Conservation (phyloP, 2,888 invertebrate species). For the Podotricha telesiphe region DNA sequence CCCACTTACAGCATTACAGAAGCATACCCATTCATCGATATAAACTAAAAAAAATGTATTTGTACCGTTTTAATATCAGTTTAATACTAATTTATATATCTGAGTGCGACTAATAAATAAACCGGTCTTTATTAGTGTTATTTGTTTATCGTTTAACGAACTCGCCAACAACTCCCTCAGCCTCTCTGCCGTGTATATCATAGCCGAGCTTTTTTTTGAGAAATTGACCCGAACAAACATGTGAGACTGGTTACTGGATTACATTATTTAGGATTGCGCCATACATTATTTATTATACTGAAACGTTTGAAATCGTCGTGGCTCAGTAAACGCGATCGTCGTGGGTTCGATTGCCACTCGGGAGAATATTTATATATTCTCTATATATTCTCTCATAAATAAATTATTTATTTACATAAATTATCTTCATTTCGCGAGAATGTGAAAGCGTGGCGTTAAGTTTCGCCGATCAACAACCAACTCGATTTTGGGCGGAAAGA, state of each 20-base stretch:
- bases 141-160: constrained; percentile 34
- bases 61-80: not conserved
- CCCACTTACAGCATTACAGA: too few relatives aligned
- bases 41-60: not conserved
- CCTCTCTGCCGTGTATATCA: constrained; percentile 12
- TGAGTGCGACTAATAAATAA: constrained; percentile 1
- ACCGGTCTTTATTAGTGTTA: constrained; percentile 25
- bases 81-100: constrained; percentile 1
- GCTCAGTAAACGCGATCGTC: not conserved
- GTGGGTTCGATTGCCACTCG: not conserved
- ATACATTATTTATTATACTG: constrained; percentile 21
- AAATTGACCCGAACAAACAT: constrained; percentile 24
- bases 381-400: too few relatives aligned
- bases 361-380: too few relatives aligned
- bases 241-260: constrained; percentile 26
- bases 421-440: too few relatives aligned
- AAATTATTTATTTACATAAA: too few relatives aligned
- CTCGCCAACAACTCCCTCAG: constrained; percentile 12
- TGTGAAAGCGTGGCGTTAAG: too few relatives aligned
- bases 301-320: not conserved
- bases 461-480: too few relatives aligned
- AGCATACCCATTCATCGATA: too few relatives aligned
- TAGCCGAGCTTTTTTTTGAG: constrained; percentile 24
- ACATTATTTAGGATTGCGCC: constrained; percentile 21
- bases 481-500: too few relatives aligned